These are phyloP conservation scores for Mallotus villosus DNA, from an alignment of 2,797 vertebrate genomes.

Conservation along the genomic window DNA sequence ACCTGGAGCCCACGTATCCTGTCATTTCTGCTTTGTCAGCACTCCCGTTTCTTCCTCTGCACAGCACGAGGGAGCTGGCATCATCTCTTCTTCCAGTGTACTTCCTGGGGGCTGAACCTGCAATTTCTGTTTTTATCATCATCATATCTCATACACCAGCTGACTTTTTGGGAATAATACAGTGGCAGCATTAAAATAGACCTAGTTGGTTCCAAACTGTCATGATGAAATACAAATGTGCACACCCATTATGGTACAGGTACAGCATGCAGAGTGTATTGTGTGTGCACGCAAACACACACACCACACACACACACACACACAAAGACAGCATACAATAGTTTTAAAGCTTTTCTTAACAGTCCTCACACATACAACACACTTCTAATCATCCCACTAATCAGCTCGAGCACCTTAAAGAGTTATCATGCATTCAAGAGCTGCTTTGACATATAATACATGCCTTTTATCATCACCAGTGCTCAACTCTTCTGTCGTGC, in stretches of 20 bases:
- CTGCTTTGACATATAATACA: background rate
- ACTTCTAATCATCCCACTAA: too few species aligned
- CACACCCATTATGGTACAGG: too few species aligned
- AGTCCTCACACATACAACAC: background rate
- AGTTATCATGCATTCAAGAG: background rate
- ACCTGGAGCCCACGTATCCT: conserved; percentile 11
- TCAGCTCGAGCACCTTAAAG: background rate
- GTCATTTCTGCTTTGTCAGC: conserved; percentile 10
- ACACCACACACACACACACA: too few species aligned
- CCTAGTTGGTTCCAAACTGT: background rate
- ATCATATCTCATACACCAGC: conserved; percentile 7
- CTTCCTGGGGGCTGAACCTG: conserved; percentile 26
- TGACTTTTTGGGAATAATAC: background rate
- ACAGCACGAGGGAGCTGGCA: conserved; percentile 32
- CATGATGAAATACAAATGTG: too few species aligned
- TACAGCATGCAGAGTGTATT: too few species aligned
- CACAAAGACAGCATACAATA: too few species aligned
- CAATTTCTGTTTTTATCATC: conserved; percentile 23
- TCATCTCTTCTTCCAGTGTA: conserved; percentile 15
- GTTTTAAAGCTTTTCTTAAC: background rate
- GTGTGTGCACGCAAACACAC: too few species aligned
- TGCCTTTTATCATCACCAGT: background rate
- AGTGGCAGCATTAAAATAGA: background rate
- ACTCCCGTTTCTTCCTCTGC: background rate
- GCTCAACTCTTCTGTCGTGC: too few species aligned